Conservation (phyloP, 2,888 invertebrate species). For the Microctonus aethiopoides region DNA sequence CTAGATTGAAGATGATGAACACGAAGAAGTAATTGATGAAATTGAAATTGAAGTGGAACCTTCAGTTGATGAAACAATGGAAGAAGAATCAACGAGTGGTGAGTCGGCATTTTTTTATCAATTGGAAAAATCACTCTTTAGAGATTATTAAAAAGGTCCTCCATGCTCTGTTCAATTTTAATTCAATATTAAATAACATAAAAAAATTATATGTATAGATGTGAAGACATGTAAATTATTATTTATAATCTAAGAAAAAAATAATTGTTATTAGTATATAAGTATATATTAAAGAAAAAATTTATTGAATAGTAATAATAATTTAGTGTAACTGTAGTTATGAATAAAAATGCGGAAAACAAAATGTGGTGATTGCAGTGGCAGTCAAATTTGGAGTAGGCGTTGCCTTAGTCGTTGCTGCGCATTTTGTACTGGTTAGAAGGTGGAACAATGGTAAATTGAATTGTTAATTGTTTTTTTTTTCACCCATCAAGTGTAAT, state of each 20-base stretch:
- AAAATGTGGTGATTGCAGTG: slow-evolving; percentile 76
- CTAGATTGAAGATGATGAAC: slow-evolving; percentile 55
- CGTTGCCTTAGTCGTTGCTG: slow-evolving; percentile 84
- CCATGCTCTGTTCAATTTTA: slow-evolving; percentile 48
- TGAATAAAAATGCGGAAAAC: slow-evolving; percentile 30
- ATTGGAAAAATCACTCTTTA: slow-evolving; percentile 29
- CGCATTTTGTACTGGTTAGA: slow-evolving; percentile 86
- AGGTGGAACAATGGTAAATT: slow-evolving; percentile 80
- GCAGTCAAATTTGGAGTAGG: slow-evolving; percentile 88
- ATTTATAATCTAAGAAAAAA: slow-evolving; percentile 19
- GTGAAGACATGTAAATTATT: not conserved
- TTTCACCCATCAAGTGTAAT: not conserved
- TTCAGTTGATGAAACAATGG: slow-evolving; percentile 54
- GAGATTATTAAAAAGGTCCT: slow-evolving; percentile 43
- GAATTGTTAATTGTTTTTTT: slow-evolving; percentile 16
- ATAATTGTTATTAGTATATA: not conserved
- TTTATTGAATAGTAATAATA: not conserved
- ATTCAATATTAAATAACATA: slow-evolving; percentile 5
- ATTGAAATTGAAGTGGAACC: slow-evolving; percentile 57
- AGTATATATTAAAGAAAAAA: slow-evolving; percentile 17
- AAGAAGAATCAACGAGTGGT: slow-evolving; percentile 63
- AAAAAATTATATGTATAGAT: slow-evolving; percentile 8
- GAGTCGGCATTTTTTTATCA: slow-evolving; percentile 40
- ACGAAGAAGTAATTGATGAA: slow-evolving; percentile 57
- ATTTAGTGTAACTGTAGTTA: not conserved